Evolutionary conservation across 2,888 invertebrate genomes (phyloP).

Genomic region (Macrophya alboannulata): DNA sequence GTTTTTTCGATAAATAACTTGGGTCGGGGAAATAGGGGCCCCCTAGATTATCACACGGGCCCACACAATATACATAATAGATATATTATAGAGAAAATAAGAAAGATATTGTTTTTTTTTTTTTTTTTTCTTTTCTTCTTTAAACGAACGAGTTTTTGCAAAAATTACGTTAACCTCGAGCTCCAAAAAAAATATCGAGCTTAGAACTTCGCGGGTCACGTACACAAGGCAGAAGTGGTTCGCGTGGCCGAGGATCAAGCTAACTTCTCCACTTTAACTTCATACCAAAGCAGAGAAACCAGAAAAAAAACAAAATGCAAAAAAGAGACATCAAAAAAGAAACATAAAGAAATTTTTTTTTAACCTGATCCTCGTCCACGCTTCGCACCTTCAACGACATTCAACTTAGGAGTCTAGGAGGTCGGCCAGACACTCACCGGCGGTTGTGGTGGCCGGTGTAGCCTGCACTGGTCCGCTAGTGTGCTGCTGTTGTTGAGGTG

Average conservation of each 20-base stretch:
- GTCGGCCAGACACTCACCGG: slow-evolving; percentile 80
- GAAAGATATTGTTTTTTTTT: slow-evolving; percentile 51
- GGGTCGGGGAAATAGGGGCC: slow-evolving; percentile 66
- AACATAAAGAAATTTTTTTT: not conserved
- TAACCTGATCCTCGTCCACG: slow-evolving; percentile 13
- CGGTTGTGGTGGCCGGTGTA: slow-evolving; percentile 79
- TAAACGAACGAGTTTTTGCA: slow-evolving; percentile 57
- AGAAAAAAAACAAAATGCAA: not conserved
- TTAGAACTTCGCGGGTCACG: not conserved
- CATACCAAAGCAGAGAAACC: not conserved
- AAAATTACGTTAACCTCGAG: no score
- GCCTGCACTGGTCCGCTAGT: slow-evolving; percentile 73
- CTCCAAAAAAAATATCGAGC: not conserved
- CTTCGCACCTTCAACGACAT: not conserved
- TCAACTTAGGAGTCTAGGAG: slow-evolving; percentile 76
- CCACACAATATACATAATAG: slow-evolving; percentile 62
- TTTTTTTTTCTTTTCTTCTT: not conserved
- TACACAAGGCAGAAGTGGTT: not conserved
- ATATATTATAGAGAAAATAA: slow-evolving; percentile 59
- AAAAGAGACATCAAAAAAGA: not conserved
- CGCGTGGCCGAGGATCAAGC: not conserved
- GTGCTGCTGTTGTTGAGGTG: slow-evolving; percentile 81
- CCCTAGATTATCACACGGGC: slow-evolving; percentile 79
- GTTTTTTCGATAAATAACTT: slow-evolving; percentile 59
- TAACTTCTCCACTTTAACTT: not conserved